These are phyloP conservation scores for Amphipoea oculea DNA, from an alignment of 2,888 invertebrate species.

Conservation along the genomic window DNA sequence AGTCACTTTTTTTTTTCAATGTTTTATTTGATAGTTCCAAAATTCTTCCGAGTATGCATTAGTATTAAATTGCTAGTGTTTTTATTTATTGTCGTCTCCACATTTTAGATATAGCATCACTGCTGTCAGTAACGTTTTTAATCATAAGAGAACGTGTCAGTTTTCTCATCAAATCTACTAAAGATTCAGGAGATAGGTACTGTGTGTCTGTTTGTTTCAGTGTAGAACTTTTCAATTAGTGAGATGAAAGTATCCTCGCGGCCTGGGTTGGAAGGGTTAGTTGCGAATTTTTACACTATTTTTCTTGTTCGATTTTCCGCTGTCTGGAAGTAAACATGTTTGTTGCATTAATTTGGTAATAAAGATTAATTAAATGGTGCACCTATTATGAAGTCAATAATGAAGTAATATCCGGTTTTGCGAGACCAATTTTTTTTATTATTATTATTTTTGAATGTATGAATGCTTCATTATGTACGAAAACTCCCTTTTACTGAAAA, in stretches of 20 bases:
- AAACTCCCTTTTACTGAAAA: not conserved
- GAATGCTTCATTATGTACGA: not conserved
- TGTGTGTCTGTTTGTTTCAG: conserved; percentile 41
- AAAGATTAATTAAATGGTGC: not conserved
- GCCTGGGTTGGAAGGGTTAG: conserved; percentile 28
- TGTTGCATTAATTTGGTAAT: conserved; percentile 8
- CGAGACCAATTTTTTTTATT: not conserved
- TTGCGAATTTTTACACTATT: conserved; percentile 25
- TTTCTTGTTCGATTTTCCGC: conserved; percentile 16
- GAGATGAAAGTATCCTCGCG: conserved; percentile 51
- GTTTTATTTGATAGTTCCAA: not conserved
- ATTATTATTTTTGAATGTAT: not conserved
- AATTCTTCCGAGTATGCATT: no score
- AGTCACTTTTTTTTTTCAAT: not conserved
- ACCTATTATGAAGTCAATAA: not conserved
- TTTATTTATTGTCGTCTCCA: no score
- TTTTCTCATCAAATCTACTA: conserved; percentile 40
- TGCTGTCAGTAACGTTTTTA: conserved; percentile 13
- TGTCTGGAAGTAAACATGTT: conserved; percentile 4
- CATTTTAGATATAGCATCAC: not conserved
- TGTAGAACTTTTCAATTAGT: conserved; percentile 58
- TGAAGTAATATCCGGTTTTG: not conserved
- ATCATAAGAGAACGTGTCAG: conserved; percentile 15
- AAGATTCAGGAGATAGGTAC: conserved; percentile 52
- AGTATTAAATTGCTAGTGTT: no score